Base-by-base conservation (phyloP, 1,140 invertebrate species). In the Brachionus rotundiformis region DNA sequence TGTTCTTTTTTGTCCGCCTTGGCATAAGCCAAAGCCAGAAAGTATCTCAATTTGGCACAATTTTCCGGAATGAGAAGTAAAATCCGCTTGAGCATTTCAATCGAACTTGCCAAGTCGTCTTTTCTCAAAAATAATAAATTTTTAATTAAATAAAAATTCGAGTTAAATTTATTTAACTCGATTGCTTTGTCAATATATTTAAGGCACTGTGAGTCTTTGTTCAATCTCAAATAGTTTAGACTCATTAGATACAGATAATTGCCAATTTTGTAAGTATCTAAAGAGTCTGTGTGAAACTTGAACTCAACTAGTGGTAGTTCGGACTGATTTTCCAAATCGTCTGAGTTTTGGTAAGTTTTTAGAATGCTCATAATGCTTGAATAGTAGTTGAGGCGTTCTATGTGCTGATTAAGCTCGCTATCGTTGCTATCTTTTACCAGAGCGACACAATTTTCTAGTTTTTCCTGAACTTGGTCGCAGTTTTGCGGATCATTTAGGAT, bases 201-300 rank as follows among this genome's bases (percentile, higher is more conserved):
- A 23, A 25, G 25, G 23, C 68, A 44, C 36, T 44, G 1, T 4
- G 68, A 73, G 29, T 73, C 68, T 6, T 73, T 73, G 19, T 73
- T 73, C 23, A 25, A 3, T 7, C 25, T 19, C 68, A 73, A 73
- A 44, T 47, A 44, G 25, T 44, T 73, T 11, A 73, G 36, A 25
- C 68, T 73, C 23, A 73, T 73, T n/a, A 73, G 23, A 73, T 73
- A 73, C 19, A 73, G 27, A 73, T 73, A 73, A 25, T 73, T 73
- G 7, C 39, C 29, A 25, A 73, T 27, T 44, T 73, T 73, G 41
- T 73, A 73, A 27, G 68, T 73, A 10, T 73, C 41, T 8, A 73
- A 31, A 25, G 68, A 41, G 11, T 73, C 39, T 11, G 68, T 44
- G 29, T 73, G 68, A 44, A 73, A 73, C 27, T 29, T 47, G 41